A percentile compares a stretch with the other conserved stretches of the same genome.
Evolutionary conservation across 2,797 vertebrate species (phyloP).

Genomic region (Phoebastria nigripes): DNA sequence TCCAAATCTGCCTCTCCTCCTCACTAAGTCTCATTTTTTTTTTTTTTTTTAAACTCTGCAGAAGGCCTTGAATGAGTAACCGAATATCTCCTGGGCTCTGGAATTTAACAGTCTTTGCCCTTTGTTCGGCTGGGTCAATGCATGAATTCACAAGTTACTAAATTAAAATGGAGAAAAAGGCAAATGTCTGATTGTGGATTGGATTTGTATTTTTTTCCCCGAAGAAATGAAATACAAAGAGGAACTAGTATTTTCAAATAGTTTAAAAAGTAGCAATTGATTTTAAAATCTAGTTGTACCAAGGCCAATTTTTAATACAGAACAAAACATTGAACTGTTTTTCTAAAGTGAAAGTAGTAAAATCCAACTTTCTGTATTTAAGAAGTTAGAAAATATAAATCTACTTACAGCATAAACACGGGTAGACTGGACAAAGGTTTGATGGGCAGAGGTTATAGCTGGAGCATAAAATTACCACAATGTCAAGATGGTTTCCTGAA

Average conservation of each 20-base stretch:
- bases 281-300: not conserved
- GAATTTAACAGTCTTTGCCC: conserved; percentile 51
- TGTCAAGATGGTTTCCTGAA: not conserved
- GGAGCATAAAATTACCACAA: not conserved
- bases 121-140: conserved; percentile 33
- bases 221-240: not conserved
- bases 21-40: not conserved
- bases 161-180: conserved; percentile 25
- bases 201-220: not conserved
- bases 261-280: not conserved
- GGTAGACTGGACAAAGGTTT: not conserved
- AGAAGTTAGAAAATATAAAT: not conserved
- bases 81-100: conserved; percentile 39
- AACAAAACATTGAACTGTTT: not conserved
- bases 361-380: not conserved
- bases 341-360: not conserved
- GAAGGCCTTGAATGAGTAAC: conserved; percentile 52
- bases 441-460: not conserved
- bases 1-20: not conserved
- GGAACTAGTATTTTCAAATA: not conserved
- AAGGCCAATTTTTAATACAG: not conserved
- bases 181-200: conserved; percentile 5
- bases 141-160: conserved; percentile 56
- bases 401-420: not conserved
- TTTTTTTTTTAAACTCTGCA: not conserved